These are phyloP conservation scores for Helogale parvula DNA, from an alignment of 2,113 vertebrate species.

Conservation along the genomic window DNA sequence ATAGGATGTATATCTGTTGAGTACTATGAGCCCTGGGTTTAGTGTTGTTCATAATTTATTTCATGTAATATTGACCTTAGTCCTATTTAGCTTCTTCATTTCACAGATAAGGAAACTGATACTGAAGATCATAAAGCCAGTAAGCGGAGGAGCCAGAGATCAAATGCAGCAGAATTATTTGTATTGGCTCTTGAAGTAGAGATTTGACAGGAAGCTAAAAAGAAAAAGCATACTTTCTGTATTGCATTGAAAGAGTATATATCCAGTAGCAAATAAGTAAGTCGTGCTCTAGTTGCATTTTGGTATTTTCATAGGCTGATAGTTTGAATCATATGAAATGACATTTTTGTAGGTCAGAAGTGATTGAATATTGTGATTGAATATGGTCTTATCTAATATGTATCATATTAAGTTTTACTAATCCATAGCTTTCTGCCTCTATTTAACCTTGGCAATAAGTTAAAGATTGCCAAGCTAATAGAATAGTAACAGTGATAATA, in stretches of 20 bases:
- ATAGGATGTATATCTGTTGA: background rate
- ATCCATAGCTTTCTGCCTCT: background rate
- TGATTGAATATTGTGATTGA: background rate
- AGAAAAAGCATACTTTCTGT: background rate
- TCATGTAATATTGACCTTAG: background rate
- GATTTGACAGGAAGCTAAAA: background rate
- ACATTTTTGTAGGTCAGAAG: background rate
- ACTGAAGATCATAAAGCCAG: background rate
- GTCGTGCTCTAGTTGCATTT: background rate
- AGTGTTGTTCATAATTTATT: background rate
- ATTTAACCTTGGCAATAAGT: background rate
- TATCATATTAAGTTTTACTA: background rate
- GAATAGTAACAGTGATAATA: background rate
- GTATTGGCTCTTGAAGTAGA: background rate
- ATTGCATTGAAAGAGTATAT: background rate
- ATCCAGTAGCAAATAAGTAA: background rate
- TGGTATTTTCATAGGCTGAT: background rate
- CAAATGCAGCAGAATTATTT: background rate
- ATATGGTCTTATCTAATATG: background rate
- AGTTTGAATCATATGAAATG: background rate
- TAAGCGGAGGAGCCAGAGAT: background rate
- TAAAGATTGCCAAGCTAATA: background rate
- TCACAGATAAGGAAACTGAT: background rate
- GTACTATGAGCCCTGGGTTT: background rate
- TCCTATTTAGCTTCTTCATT: background rate